A percentile compares a stretch with the other conserved stretches of the same genome.
These are phyloP conservation scores for Heliconius ismenius DNA, from an alignment of 2,888 invertebrate genomes.

Conservation along the genomic window DNA sequence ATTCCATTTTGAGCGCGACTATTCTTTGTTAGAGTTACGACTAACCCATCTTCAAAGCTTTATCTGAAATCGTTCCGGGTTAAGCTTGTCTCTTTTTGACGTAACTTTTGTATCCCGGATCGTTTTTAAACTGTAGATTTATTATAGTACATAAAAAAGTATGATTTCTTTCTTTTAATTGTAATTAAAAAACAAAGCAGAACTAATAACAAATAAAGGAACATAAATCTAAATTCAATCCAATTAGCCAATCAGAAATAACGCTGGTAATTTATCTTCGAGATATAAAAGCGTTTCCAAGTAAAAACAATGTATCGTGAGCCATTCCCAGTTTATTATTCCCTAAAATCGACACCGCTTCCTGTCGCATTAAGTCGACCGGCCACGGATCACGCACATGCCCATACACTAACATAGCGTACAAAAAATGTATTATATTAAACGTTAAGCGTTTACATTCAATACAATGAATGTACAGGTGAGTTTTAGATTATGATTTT, in stretches of 20 bases:
- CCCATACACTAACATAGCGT: conserved; percentile 34
- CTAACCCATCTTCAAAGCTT: conserved; percentile 50
- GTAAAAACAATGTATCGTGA: conserved; percentile 78
- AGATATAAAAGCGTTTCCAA: conserved; percentile 61
- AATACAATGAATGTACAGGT: conserved; percentile 1
- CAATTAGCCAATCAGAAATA: conserved; percentile 48
- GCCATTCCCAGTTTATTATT: conserved; percentile 72
- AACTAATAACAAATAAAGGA: background rate
- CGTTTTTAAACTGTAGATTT: conserved; percentile 27
- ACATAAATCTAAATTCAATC: conserved; percentile 7
- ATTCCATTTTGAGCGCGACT: conserved; percentile 52
- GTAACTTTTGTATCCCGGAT: conserved; percentile 26
- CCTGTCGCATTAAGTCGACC: conserved; percentile 68
- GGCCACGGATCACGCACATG: conserved; percentile 60
- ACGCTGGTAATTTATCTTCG: conserved; percentile 70
- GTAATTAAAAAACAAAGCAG: background rate
- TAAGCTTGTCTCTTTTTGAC: conserved; percentile 24
- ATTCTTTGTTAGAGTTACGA: conserved; percentile 40
- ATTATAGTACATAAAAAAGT: background rate
- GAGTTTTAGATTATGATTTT: background rate
- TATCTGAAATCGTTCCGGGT: conserved; percentile 36
- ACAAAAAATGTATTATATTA: background rate
- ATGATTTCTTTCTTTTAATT: background rate
- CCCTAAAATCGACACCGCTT: conserved; percentile 78
- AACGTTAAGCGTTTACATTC: background rate